phyloP scores from a whole-genome alignment of 30 jellyfish, hydroid and myxozoan genomes.

The Aurelia aurita complex sp. Pacific region DNA sequence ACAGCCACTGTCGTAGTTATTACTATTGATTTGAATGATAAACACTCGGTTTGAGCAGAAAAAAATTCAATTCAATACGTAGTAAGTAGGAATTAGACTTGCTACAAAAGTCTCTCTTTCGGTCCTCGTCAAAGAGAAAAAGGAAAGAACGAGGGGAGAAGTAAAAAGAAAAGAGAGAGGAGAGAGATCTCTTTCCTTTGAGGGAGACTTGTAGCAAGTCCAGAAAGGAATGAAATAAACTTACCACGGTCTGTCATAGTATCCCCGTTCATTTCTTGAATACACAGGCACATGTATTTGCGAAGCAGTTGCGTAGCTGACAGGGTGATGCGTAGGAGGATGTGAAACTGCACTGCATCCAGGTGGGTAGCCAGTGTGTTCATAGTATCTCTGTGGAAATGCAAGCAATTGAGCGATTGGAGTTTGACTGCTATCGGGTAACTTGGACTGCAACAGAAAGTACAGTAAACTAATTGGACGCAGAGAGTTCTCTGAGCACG shows the following conservation, averaged over 20 bases:
- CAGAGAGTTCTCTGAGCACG: background rate
- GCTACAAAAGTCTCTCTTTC: too few relatives aligned
- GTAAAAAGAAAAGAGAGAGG: too few relatives aligned
- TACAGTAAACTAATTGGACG: slow-evolving; percentile 31
- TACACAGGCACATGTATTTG: slow-evolving; percentile 92
- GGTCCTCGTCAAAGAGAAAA: too few relatives aligned
- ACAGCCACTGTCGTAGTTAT: too few relatives aligned
- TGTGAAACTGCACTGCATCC: slow-evolving; percentile 77
- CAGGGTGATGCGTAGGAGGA: slow-evolving; percentile 79
- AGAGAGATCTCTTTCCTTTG: too few relatives aligned
- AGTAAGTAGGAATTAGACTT: too few relatives aligned
- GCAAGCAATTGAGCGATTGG: slow-evolving; percentile 80
- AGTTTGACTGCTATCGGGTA: slow-evolving; percentile 73
- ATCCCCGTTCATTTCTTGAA: slow-evolving; percentile 85
- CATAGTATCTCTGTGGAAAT: slow-evolving; percentile 91
- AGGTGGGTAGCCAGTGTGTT: slow-evolving; percentile 83
- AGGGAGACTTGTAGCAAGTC: background rate
- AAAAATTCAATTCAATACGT: too few relatives aligned
- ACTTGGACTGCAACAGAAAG: slow-evolving; percentile 63
- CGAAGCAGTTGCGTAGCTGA: slow-evolving; percentile 74
- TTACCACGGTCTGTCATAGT: slow-evolving; percentile 89
- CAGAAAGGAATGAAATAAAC: background rate
- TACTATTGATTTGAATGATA: too few relatives aligned
- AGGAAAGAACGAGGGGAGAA: background rate
- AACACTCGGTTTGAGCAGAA: too few relatives aligned